phyloP scores from a whole-genome alignment of 2,113 vertebrate species.

The Callipepla squamata region DNA sequence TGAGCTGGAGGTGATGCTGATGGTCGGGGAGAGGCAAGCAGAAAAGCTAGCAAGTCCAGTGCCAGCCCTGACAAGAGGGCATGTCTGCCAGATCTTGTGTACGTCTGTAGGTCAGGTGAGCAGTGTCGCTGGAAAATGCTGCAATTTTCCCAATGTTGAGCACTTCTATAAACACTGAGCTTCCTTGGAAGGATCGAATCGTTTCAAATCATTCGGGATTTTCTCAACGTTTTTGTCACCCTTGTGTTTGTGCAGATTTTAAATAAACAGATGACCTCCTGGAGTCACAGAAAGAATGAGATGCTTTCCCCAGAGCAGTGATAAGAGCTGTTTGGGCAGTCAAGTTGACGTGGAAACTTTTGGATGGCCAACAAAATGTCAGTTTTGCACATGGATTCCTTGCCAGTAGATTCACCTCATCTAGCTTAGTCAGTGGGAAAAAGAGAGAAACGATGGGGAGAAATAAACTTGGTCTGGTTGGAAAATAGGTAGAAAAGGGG shows the following conservation, averaged over 20 bases:
- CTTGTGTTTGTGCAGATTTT: background rate
- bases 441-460: background rate
- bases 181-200: background rate
- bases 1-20: slow-evolving; percentile 34
- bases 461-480: background rate
- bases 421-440: background rate
- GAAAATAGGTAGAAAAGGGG: background rate
- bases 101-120: slow-evolving; percentile 36
- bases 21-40: slow-evolving; percentile 19
- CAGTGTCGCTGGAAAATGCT: fast-evolving
- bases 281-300: background rate
- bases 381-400: background rate
- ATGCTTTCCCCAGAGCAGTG: fast-evolving
- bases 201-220: background rate
- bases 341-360: background rate
- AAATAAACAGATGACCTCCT: background rate
- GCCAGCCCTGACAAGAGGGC: background rate
- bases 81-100: background rate
- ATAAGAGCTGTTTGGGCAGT: background rate
- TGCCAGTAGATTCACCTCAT: background rate
- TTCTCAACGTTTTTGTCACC: background rate
- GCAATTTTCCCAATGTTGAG: background rate
- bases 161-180: background rate
- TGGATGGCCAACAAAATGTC: background rate
- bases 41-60: slow-evolving; percentile 16